A percentile compares a stretch with the other conserved stretches of the same genome.
These are phyloP conservation scores for Diarsia mendica DNA, from an alignment of 2,888 invertebrate genomes.

Conservation along the genomic window DNA sequence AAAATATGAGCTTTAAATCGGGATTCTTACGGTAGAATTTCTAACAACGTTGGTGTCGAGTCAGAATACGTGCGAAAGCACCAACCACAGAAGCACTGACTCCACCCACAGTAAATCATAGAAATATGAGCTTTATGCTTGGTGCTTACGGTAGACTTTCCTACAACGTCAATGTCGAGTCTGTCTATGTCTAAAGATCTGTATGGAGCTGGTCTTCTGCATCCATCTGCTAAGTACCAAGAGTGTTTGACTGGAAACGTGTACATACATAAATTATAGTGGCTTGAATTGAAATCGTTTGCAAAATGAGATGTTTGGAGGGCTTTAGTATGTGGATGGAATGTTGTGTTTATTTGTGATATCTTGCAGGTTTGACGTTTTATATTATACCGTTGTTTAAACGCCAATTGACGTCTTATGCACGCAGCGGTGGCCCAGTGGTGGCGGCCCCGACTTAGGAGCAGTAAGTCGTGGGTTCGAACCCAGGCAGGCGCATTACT, in stretches of 20 bases:
- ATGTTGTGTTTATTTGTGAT: constrained; percentile 20
- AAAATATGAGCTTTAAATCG: too few relatives aligned
- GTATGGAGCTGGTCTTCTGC: background rate
- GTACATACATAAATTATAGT: constrained; percentile 59
- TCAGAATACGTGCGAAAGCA: too few relatives aligned
- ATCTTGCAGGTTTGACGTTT: background rate
- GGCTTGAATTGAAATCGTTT: constrained; percentile 56
- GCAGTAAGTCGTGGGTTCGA: too few relatives aligned
- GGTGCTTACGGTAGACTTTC: background rate
- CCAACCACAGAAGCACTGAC: too few relatives aligned
- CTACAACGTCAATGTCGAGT: background rate
- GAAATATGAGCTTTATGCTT: background rate
- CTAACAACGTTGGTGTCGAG: too few relatives aligned
- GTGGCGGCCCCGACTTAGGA: too few relatives aligned
- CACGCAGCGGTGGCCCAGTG: too few relatives aligned
- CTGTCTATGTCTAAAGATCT: background rate
- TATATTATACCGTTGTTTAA: background rate
- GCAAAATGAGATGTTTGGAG: constrained; percentile 28
- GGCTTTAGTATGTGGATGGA: background rate
- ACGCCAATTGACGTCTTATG: background rate
- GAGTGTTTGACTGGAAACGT: constrained; percentile 51
- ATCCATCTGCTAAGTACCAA: accelerated
- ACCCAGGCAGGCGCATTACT: too few relatives aligned
- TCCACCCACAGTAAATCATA: background rate
- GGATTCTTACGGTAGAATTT: too few relatives aligned